phyloP scores from a whole-genome alignment of 2,888 invertebrate species.

The Sycophila texana region DNA sequence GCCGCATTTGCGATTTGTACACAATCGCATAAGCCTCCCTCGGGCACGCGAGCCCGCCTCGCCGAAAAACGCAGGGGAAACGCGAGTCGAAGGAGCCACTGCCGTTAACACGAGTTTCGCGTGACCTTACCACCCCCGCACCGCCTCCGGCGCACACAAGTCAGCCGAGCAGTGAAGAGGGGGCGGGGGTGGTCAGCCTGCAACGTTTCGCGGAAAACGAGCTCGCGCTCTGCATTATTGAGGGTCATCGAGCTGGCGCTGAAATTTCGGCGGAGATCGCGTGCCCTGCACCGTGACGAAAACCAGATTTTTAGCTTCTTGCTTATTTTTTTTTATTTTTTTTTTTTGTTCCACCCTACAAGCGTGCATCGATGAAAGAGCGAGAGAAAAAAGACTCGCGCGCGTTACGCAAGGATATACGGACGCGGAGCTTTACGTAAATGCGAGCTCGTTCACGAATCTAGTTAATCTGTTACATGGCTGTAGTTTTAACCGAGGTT shows the following conservation, averaged over 20 bases:
- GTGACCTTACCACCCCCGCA: conserved; percentile 65
- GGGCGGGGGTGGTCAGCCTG: background rate
- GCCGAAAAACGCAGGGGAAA: background rate
- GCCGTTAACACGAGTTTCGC: conserved; percentile 72
- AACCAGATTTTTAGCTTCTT: conserved; percentile 28
- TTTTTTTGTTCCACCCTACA: no score
- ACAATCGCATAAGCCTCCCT: background rate
- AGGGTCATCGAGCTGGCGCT: background rate
- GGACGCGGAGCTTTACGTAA: no score
- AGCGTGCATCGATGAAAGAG: no score
- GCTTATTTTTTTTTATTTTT: background rate
- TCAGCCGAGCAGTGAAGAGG: background rate
- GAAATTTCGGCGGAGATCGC: background rate
- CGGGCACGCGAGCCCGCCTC: conserved; percentile 11
- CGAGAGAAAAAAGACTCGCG: no score
- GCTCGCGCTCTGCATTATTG: conserved; percentile 22
- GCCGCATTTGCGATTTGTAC: background rate
- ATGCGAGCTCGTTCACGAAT: no score
- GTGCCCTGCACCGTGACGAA: conserved; percentile 19
- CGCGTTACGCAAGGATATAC: no score
- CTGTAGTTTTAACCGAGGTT: no score
- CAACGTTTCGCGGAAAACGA: conserved; percentile 35
- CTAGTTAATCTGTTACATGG: no score
- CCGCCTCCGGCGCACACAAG: background rate
- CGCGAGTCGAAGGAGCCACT: conserved; percentile 44